A percentile compares a stretch with the other conserved stretches of the same genome.
These are phyloP conservation scores for Drosophila sp. DNA, from an alignment of 1,140 invertebrate genomes.

Conservation along the genomic window DNA sequence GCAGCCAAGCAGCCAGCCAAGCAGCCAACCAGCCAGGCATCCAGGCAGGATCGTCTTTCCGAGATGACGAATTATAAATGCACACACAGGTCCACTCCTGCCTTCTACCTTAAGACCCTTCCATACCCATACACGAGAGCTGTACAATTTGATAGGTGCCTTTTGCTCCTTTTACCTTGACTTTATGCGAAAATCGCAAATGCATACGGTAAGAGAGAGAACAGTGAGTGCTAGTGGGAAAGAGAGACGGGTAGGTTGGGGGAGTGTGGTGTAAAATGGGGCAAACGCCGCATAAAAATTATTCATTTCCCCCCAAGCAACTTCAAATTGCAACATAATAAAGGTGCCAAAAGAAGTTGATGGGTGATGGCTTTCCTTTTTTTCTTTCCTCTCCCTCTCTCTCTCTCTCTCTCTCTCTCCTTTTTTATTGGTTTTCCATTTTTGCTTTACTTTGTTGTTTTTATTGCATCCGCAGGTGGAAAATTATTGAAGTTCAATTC, in stretches of 20 bases:
- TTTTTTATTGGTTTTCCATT: constrained; percentile 17
- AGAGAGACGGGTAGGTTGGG: not conserved
- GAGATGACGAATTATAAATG: constrained; percentile 72
- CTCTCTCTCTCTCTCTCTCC: not conserved
- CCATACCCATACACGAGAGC: constrained; percentile 1
- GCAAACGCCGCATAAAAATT: constrained; percentile 64
- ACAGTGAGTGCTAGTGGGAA: not conserved
- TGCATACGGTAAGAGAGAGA: constrained; percentile 38
- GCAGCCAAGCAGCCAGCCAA: constrained; percentile 32
- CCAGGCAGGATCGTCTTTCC: constrained; percentile 23
- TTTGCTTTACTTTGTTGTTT: not conserved
- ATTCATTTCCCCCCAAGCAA: constrained; percentile 66
- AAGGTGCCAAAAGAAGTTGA: constrained; percentile 43
- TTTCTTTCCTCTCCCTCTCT: constrained; percentile 26
- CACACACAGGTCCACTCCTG: constrained; percentile 36
- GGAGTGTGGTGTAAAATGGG: not conserved
- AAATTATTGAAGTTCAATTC: constrained; percentile 5
- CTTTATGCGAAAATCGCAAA: constrained; percentile 56
- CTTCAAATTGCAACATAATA: constrained; percentile 72
- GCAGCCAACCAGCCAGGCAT: constrained; percentile 19
- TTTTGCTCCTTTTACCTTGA: constrained; percentile 29
- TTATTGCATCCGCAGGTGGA: not conserved
- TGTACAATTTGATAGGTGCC: constrained; percentile 12
- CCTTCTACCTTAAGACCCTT: not conserved
- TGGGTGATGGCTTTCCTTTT: constrained; percentile 37